A percentile compares a stretch with the other conserved stretches of the same genome.
phyloP scores from a whole-genome alignment of 2,888 invertebrate species.

The Dorcus parallelipipedus region DNA sequence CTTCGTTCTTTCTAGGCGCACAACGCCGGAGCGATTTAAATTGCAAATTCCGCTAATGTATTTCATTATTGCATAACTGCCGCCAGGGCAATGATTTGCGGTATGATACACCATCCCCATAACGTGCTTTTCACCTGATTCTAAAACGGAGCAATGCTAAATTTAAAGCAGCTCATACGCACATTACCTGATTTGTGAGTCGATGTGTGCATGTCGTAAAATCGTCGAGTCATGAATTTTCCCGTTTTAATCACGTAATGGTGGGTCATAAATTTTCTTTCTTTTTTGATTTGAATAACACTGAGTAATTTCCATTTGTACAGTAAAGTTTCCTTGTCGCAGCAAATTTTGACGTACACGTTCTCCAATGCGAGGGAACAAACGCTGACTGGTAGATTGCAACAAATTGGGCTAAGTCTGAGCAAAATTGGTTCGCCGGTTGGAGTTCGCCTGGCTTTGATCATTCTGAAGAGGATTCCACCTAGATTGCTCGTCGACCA shows the following conservation, averaged over 20 bases:
- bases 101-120: no score
- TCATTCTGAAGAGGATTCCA: constrained; percentile 53
- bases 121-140: no score
- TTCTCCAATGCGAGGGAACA: constrained; percentile 36
- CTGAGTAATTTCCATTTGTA: constrained; percentile 7
- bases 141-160: no score
- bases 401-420: constrained; percentile 48
- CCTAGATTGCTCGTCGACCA: constrained; percentile 41
- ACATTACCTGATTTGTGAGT: no score
- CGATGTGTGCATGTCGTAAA: no score
- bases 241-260: no score
- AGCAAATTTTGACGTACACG: constrained; percentile 38
- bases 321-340: constrained; percentile 15
- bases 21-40: constrained; percentile 4
- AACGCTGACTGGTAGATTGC: constrained; percentile 44
- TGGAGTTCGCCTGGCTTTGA: constrained; percentile 51
- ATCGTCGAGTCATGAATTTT: no score
- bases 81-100: no score
- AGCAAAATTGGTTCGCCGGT: constrained; percentile 51
- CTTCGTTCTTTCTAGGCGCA: background rate
- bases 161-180: no score
- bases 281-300: no score
- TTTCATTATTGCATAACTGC: background rate
- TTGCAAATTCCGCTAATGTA: constrained; percentile 5
- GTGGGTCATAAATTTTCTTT: no score